A percentile compares a stretch with the other conserved stretches of the same genome.
Conservation (phyloP, 2,888 invertebrate genomes). For the Cheilosia vulpina region DNA sequence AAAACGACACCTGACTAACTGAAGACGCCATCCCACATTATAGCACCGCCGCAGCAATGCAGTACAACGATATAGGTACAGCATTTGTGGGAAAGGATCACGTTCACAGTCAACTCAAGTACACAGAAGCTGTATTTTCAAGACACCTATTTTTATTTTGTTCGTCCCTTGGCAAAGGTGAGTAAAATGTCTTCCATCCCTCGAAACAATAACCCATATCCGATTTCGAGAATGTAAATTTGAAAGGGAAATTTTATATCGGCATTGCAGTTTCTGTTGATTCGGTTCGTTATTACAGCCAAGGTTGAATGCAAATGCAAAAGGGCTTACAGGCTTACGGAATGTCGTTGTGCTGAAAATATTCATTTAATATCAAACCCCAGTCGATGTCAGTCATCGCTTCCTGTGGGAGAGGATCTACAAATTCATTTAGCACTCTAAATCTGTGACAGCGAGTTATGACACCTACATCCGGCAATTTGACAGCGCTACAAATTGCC, state of each 20-base stretch:
- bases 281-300: constrained; percentile 4
- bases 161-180: constrained; percentile 1
- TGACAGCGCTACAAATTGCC: constrained; percentile 62
- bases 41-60: constrained; percentile 26
- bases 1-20: constrained; percentile 59
- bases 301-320: neutral
- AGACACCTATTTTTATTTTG: neutral
- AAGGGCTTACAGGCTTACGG: neutral
- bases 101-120: constrained; percentile 13
- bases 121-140: neutral
- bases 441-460: constrained; percentile 60
- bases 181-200: constrained; percentile 21
- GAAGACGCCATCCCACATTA: neutral
- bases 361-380: neutral
- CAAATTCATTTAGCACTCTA: constrained; percentile 51
- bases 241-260: constrained; percentile 42
- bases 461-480: constrained; percentile 61
- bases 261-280: constrained; percentile 27
- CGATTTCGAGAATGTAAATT: constrained; percentile 44
- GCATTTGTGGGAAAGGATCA: constrained; percentile 20
- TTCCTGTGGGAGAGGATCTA: constrained; percentile 4
- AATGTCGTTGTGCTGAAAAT: constrained; percentile 4
- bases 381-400: neutral
- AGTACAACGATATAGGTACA: neutral
- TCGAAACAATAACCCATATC: constrained; percentile 48